Base-by-base conservation (phyloP, 1,140 invertebrate genomes). In the Drosophila kepulauana region DNA sequence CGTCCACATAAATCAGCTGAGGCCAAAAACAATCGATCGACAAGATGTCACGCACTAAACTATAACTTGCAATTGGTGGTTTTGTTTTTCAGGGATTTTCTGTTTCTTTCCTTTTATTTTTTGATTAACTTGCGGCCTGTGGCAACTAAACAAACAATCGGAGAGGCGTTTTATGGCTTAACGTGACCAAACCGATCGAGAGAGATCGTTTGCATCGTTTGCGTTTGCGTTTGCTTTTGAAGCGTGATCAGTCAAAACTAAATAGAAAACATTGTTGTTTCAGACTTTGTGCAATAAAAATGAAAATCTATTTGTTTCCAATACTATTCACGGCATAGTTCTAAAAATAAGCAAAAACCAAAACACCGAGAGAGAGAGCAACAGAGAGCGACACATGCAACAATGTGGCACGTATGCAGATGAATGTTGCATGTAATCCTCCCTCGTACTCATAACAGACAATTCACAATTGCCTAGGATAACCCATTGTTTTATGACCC, bases 401-500 rank as follows among this genome's bases (percentile, higher is more conserved):
- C 58, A 46, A 25, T 41, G 61, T 25, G 16, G 48, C 62, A 63
- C 59, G 59, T 54, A 30, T 54, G n/a, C 33, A 38, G 25, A 30
- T 25, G 20, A 25, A 25, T 52, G 57, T 43, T 6, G 51, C 13
- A 54, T 54, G 41, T 43, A 30, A 54, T 54, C 51, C 30, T 54
- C 28, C 51, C 51, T 13, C 13, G 30, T 35, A 28, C 33, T n/a
- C 30, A 30, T 33, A 28, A 45, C 20, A 59, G 38, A 56, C 63
- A 25, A 25, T 25, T 25, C 46, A 56, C 41, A 56, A 41, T 56
- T 52, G 58, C 41, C n/a, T 54, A 87, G 85, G 85, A 89, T 89
- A 89, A 88, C 84, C 84, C 85, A 77, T 89, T 88, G 84, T 88
- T 88, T 88, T 88, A 88, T 84, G 84, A 81, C 80, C 84, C 84